Evolutionary conservation across 2,113 vertebrate genomes (phyloP), one percentile per base, ranked within the genome.

Genomic region (Phalacrocorax aristotelis): DNA sequence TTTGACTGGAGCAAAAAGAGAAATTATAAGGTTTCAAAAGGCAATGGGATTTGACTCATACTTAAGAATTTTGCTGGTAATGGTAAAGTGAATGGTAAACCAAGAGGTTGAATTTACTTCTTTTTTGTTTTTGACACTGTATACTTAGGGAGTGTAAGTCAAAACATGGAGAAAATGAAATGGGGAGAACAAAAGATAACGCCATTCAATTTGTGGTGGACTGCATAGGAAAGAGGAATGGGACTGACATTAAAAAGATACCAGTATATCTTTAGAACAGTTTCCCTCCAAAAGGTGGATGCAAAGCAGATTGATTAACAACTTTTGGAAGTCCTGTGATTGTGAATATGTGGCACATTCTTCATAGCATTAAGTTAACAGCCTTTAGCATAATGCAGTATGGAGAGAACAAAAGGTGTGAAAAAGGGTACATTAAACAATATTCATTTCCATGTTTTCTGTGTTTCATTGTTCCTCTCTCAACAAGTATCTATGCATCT

Each of bases 211-310:
- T 52, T 61, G 26, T 55, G 48, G 13, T 32, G 65, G 36, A 20
- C 32, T 40, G 18, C 6, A 8, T 51, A 76, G 32, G 36, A 34
- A 62, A 66, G 20, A 6, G 6, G 5, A 52, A 21, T 42, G 20
- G 38, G 27, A 34, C 7, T 44, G 44, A 60, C 82, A 65, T 78
- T 13, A 60, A 48, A 19, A 72, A 48, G 19, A 10, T 27, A 25
- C 2, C 15, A 27, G 11, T 23, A 7, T 25, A n/a, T 32, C 7
- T 72, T 84, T 22, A 32, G 17, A 76, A 54, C 27, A 19, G 13
- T 23, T 72, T 13, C 2, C 6, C 2, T 9, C 13, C 0, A 0
- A 69, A 58, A 5, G 2, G 16, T 51, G 25, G 32, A 22, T 46
- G 13, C 13, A 69, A 10, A 60, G 30, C 1, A n/a, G 38, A 25